phyloP scores from a whole-genome alignment of 1,140 invertebrate genomes.

The Semibalanus balanoides region DNA sequence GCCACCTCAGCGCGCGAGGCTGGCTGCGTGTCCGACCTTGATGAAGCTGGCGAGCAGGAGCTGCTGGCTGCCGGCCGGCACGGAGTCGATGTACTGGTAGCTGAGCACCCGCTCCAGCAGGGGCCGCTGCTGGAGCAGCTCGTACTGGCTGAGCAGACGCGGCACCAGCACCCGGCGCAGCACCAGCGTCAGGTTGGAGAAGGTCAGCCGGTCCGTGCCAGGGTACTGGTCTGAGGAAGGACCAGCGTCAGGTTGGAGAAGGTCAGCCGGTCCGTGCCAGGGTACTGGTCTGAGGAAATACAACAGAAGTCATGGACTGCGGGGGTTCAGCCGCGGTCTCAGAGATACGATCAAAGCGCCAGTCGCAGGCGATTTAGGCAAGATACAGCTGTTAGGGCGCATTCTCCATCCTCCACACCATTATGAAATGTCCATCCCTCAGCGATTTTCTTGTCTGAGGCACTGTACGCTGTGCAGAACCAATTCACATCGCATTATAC shows the following conservation, averaged over 20 bases:
- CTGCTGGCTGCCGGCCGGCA: not conserved
- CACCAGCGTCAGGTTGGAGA: not conserved
- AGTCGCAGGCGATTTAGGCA: no score
- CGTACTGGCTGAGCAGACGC: not conserved
- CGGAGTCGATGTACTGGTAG: constrained; percentile 3
- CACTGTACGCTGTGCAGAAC: no score
- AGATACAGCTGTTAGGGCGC: no score
- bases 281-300: not conserved
- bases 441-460: no score
- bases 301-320: no score
- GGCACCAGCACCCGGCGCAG: not conserved
- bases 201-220: not conserved
- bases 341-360: no score
- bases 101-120: not conserved
- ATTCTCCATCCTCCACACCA: no score
- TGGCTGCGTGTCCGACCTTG: not conserved
- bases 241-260: constrained; percentile 3
- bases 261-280: not conserved
- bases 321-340: no score
- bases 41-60: constrained; percentile 3
- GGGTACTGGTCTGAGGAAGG: constrained; percentile 1
- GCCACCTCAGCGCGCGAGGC: no score
- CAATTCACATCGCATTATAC: no score
- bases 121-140: not conserved
- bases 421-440: no score